phyloP scores from a whole-genome alignment of 2,888 invertebrate genomes.

The Sesamia inferens region DNA sequence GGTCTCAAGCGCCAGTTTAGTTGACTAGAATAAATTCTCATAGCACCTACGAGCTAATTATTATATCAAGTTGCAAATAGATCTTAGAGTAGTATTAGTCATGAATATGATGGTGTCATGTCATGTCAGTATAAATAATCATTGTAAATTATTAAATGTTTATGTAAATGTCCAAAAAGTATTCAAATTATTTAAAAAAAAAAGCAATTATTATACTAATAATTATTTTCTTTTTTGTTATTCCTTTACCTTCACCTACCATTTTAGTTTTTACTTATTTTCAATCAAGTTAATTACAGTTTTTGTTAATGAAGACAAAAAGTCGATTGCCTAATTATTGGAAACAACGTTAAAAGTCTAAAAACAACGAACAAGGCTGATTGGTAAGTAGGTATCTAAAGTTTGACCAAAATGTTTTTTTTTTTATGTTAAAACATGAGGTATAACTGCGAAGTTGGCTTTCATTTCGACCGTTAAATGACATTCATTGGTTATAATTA shows the following conservation, averaged over 20 bases:
- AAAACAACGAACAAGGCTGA: neutral
- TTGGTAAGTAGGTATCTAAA: neutral
- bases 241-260: constrained; percentile 71
- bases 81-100: constrained; percentile 87
- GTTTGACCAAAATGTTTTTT: neutral
- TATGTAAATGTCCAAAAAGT: constrained; percentile 91
- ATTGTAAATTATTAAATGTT: constrained; percentile 91
- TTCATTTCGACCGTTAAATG: neutral
- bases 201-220: constrained; percentile 88
- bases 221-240: constrained; percentile 86
- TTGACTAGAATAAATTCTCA: constrained; percentile 87
- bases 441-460: neutral
- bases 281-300: neutral
- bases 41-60: constrained; percentile 87
- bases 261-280: constrained; percentile 35
- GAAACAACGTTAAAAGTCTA: neutral
- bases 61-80: constrained; percentile 87
- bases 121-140: constrained; percentile 90
- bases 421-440: too few species aligned
- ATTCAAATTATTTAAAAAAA: constrained; percentile 90
- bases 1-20: constrained; percentile 84
- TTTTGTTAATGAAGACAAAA: constrained; percentile 14
- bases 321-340: neutral
- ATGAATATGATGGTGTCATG: constrained; percentile 88
- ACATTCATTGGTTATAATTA: neutral